Base-by-base conservation (phyloP, 2,113 vertebrate species). In the Toxotes jaculatrix region DNA sequence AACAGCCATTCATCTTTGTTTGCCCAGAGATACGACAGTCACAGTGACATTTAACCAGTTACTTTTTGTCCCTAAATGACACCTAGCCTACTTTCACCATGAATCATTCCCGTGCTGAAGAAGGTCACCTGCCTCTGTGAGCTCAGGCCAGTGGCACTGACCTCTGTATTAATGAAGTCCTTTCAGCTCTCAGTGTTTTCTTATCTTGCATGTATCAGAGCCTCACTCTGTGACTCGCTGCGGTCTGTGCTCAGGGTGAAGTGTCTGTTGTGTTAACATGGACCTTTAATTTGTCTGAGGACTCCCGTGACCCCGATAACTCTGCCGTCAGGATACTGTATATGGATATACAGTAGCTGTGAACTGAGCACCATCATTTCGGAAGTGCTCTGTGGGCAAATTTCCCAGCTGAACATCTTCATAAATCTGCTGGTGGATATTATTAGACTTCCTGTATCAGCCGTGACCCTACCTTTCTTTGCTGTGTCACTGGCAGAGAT, bases 311-410 rank as follows among this genome's bases (percentile, higher is more conserved):
- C 78, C 83, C 49, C 64, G 12, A 1, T 31, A 21, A 43, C 72
- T 45, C 62, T 38, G 40, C 55, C 53, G n/a, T 83, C 57, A 72
- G 69, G 71, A 77, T 57, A 62, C 47, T 67, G 68, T 62, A 42
- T 56, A 42, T 67, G 72, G 68, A 38, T 69, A 68, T 70, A 76
- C 77, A 74, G 71, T 66, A 72, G 82, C 79, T 34, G 42, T 74
- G 51, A 80, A 62, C 47, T 74, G 40, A 65, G 70, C 53, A 3
- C 43, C 36, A 66, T 83, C 82, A 87, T 91, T 77, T 57, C 61
- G 69, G 51, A 91, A 91, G 86, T 88, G 82, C 79, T 85, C 78
- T 65, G 72, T 82, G 89, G 87, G 86, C 87, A 87, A 80, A 87
- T 77, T 81, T 88, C 89, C 86, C 83, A 85, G 71, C 55, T 61